phyloP scores from a whole-genome alignment of 2,888 invertebrate species.

The Carterocephalus palaemon region DNA sequence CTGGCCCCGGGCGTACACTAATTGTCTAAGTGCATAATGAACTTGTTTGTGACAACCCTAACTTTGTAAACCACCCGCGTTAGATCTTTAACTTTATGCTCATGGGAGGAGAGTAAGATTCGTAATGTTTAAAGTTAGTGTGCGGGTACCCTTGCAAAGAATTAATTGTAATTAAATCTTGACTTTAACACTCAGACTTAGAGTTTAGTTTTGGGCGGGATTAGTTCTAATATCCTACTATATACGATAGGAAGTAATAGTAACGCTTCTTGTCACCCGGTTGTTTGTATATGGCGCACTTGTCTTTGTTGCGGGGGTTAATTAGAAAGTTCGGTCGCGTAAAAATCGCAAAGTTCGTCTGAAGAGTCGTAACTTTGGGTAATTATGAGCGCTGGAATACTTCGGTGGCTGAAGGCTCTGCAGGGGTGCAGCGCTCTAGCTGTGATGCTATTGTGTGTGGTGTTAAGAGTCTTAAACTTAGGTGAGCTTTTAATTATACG shows the following conservation, averaged over 20 bases:
- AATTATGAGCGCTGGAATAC: slow-evolving; percentile 28
- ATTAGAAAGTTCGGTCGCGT: slow-evolving; percentile 59
- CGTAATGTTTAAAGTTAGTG: slow-evolving; percentile 31
- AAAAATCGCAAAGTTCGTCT: slow-evolving; percentile 41
- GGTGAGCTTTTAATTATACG: too few species aligned
- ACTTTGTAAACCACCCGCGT: slow-evolving; percentile 35
- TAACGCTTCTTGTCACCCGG: slow-evolving; percentile 54
- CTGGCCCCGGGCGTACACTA: slow-evolving; percentile 66
- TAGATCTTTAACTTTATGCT: slow-evolving; percentile 37
- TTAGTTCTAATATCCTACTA: slow-evolving; percentile 25
- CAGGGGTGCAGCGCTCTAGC: too few species aligned
- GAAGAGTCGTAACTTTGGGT: slow-evolving; percentile 35
- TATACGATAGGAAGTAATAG: slow-evolving; percentile 44
- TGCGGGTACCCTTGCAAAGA: slow-evolving; percentile 23
- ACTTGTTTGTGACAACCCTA: slow-evolving; percentile 67
- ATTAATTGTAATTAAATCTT: slow-evolving; percentile 17
- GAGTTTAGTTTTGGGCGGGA: slow-evolving; percentile 31
- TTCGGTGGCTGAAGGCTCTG: too few species aligned
- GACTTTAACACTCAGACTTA: slow-evolving; percentile 30
- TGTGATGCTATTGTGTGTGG: too few species aligned
- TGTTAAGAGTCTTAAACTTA: too few species aligned
- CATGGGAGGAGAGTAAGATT: slow-evolving; percentile 35
- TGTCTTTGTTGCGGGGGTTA: slow-evolving; percentile 57
- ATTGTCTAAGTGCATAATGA: slow-evolving; percentile 77
- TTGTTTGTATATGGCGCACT: slow-evolving; percentile 51